Percentiles rank a stretch among this genome's conserved stretches.
Evolutionary conservation across 2,888 invertebrate genomes (phyloP).

Genomic region (Drosophila yooni): DNA sequence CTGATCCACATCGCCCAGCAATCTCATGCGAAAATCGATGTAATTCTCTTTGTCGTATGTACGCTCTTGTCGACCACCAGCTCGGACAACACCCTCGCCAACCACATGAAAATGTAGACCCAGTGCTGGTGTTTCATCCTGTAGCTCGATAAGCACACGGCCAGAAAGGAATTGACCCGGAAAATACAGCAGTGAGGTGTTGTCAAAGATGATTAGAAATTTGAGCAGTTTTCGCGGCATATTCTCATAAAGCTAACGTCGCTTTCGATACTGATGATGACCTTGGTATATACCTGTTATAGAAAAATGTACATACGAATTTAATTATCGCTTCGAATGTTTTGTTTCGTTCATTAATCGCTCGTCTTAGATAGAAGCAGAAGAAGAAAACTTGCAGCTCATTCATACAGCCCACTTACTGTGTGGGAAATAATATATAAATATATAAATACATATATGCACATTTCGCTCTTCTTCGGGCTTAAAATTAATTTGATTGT

Average conservation of each 20-base stretch:
- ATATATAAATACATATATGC: not conserved
- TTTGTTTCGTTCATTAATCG: not conserved
- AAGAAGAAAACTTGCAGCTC: not conserved
- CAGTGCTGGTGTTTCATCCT: constrained; percentile 96
- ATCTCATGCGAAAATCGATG: constrained; percentile 96
- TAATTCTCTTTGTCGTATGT: constrained; percentile 97
- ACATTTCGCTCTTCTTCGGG: too few relatives aligned
- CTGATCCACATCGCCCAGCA: constrained; percentile 94
- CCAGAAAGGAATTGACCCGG: constrained; percentile 97
- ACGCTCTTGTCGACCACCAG: constrained; percentile 91
- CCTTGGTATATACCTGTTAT: constrained; percentile 29
- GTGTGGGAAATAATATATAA: not conserved
- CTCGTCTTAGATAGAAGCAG: not conserved
- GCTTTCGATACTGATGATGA: not conserved
- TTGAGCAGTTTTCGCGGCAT: constrained; percentile 96
- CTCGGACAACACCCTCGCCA: constrained; percentile 96
- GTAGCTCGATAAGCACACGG: constrained; percentile 95
- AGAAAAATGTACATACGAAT: not conserved
- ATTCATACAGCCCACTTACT: constrained; percentile 10
- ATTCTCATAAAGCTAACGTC: constrained; percentile 3
- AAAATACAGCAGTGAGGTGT: constrained; percentile 95
- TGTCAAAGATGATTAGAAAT: constrained; percentile 97
- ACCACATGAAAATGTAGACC: constrained; percentile 97
- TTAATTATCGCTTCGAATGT: not conserved
- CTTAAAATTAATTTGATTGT: too few relatives aligned